Conservation (phyloP, 2,888 invertebrate genomes). For the Mesorhabditis spiculigera region DNA sequence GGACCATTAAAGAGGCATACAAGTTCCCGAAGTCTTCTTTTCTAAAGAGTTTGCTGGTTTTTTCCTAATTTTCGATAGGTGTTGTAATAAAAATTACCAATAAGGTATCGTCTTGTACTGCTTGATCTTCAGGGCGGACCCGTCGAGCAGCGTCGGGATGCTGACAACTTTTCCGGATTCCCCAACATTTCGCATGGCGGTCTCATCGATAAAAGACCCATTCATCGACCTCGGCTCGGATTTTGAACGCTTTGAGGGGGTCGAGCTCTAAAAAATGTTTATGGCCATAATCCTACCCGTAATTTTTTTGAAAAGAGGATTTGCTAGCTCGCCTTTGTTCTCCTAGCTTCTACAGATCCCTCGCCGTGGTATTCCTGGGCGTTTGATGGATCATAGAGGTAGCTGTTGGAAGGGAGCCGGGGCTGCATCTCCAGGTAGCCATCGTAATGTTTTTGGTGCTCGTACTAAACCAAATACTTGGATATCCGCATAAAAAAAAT, state of each 20-base stretch:
- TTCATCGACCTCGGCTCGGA: constrained; percentile 3
- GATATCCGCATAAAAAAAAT: too few relatives aligned
- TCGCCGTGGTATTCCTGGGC: constrained; percentile 4
- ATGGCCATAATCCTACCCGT: too few relatives aligned
- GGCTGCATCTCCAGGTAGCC: not conserved
- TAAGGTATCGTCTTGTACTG: not conserved
- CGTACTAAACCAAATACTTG: too few relatives aligned
- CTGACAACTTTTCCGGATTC: not conserved
- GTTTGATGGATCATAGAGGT: not conserved
- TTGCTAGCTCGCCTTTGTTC: not conserved
- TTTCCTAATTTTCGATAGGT: not conserved
- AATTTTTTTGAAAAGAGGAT: not conserved
- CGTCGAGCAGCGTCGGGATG: not conserved
- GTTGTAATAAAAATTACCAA: not conserved
- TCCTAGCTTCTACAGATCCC: not conserved
- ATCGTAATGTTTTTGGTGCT: too few relatives aligned
- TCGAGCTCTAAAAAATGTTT: not conserved
- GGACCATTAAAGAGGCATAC: too few relatives aligned
- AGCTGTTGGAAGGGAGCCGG: not conserved
- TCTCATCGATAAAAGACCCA: not conserved
- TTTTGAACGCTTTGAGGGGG: constrained; percentile 4
- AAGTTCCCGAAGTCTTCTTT: too few relatives aligned
- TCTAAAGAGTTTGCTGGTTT: not conserved
- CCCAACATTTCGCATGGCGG: not conserved
- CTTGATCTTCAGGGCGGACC: not conserved